A percentile compares a stretch with the other conserved stretches of the same genome.
These are phyloP conservation scores for Erythrocebus patas DNA, from an alignment of 2,113 vertebrate species.

Conservation along the genomic window DNA sequence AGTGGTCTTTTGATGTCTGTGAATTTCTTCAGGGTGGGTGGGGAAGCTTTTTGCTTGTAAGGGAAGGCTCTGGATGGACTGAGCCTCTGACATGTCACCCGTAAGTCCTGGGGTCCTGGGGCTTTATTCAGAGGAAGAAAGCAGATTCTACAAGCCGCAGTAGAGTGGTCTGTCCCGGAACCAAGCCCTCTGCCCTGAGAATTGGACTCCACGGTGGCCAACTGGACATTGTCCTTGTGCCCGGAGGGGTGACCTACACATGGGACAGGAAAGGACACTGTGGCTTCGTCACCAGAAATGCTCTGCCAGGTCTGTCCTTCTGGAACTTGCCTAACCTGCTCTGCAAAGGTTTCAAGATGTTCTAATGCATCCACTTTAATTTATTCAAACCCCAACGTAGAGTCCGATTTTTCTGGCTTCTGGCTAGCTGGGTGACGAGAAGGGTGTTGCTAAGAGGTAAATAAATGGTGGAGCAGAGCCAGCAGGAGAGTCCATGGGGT, in stretches of 20 bases:
- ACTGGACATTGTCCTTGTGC: background rate
- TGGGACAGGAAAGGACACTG: background rate
- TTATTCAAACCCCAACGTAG: background rate
- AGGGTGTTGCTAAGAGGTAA: background rate
- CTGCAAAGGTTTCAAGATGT: background rate
- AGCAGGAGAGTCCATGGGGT: background rate
- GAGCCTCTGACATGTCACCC: background rate
- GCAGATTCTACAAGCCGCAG: background rate
- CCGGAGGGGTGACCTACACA: background rate
- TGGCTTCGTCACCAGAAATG: background rate
- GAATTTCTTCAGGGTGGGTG: background rate
- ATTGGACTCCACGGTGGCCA: background rate
- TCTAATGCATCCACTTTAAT: background rate
- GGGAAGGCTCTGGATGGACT: background rate
- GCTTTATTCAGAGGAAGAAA: background rate
- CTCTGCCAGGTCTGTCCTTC: background rate
- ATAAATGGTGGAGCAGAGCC: background rate
- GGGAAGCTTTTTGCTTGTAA: background rate
- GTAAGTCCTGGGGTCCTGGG: background rate
- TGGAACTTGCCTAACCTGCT: background rate
- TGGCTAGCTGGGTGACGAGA: background rate
- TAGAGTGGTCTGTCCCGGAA: background rate
- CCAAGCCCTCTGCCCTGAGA: background rate
- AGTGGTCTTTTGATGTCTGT: background rate
- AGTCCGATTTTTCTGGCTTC: background rate